Percentiles rank a stretch among this genome's conserved stretches.
phyloP scores from a whole-genome alignment of 2,888 invertebrate species.

The Drosophila siamana region DNA sequence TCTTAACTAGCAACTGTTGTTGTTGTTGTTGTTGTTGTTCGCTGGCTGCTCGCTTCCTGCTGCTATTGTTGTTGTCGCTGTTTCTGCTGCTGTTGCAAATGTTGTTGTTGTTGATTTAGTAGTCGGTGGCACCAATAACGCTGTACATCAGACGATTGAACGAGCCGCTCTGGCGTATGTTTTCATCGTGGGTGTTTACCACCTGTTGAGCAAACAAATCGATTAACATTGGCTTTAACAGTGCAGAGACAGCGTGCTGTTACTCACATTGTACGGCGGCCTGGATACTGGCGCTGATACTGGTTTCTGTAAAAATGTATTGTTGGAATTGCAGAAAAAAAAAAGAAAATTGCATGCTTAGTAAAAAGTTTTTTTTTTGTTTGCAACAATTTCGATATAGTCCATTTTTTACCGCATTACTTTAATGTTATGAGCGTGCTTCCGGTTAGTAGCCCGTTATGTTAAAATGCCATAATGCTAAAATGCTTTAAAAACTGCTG shows the following conservation, averaged over 20 bases:
- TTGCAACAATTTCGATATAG: conserved; percentile 16
- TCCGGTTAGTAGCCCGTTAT: conserved; percentile 46
- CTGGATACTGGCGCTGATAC: conserved; percentile 84
- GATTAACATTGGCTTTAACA: conserved; percentile 32
- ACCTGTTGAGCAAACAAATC: conserved; percentile 68
- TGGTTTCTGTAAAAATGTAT: conserved; percentile 79
- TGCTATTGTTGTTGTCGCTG: conserved; percentile 40
- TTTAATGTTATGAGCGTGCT: conserved; percentile 68
- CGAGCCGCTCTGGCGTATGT: conserved; percentile 95
- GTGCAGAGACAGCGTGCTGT: not conserved
- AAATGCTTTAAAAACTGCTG: conserved; percentile 43
- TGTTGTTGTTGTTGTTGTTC: conserved; percentile 26
- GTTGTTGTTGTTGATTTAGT: conserved; percentile 82
- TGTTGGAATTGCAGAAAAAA: conserved; percentile 15
- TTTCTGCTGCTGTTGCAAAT: conserved; percentile 37
- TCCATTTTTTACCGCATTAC: conserved; percentile 17
- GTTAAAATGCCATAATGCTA: conserved; percentile 65
- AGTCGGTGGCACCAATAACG: conserved; percentile 92
- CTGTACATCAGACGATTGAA: conserved; percentile 97
- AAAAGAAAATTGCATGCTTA: conserved; percentile 17
- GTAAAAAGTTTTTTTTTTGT: conserved; percentile 1
- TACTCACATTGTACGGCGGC: conserved; percentile 85
- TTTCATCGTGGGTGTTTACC: conserved; percentile 89
- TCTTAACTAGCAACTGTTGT: conserved; percentile 59
- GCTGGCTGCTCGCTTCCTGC: conserved; percentile 21